These are phyloP conservation scores for Axinella damicornis DNA, from an alignment of 37 sponge, comb jelly and placozoan genomes.

Conservation along the genomic window DNA sequence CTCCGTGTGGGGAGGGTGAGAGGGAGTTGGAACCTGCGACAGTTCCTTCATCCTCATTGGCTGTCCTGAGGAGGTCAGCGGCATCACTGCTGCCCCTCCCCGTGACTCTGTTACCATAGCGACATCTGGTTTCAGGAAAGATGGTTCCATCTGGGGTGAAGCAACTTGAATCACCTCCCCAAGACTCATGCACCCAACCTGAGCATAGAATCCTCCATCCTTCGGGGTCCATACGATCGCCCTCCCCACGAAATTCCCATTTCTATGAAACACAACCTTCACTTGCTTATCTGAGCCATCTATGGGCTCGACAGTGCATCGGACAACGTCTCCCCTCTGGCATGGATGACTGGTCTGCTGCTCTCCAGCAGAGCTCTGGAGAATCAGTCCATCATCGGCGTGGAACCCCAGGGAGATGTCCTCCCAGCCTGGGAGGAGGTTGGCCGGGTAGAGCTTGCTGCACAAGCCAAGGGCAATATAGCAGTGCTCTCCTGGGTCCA, in stretches of 20 bases:
- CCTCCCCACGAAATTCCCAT: conserved; percentile 40
- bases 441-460: conserved; percentile 37
- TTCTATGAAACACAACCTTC: conserved; percentile 57
- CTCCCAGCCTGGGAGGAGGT: conserved; percentile 72
- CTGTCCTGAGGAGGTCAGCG: not conserved
- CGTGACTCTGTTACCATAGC: not conserved
- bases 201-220: conserved; percentile 60
- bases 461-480: conserved; percentile 79
- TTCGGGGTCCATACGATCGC: conserved; percentile 41
- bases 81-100: not conserved
- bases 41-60: not conserved
- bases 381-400: conserved; percentile 61
- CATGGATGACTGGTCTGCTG: conserved; percentile 34
- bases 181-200: conserved; percentile 75
- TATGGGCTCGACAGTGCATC: conserved; percentile 52
- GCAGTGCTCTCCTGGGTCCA: conserved; percentile 51
- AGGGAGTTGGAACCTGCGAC: not conserved
- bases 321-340: conserved; percentile 53
- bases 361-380: not conserved
- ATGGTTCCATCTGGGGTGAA: conserved; percentile 25
- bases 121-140: not conserved
- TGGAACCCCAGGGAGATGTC: conserved; percentile 74
- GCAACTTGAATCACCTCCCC: conserved; percentile 62
- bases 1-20: not conserved
- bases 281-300: conserved; percentile 56